These are phyloP conservation scores for Rhyacichthys aspro DNA, from an alignment of 2,797 vertebrate genomes.

Conservation along the genomic window DNA sequence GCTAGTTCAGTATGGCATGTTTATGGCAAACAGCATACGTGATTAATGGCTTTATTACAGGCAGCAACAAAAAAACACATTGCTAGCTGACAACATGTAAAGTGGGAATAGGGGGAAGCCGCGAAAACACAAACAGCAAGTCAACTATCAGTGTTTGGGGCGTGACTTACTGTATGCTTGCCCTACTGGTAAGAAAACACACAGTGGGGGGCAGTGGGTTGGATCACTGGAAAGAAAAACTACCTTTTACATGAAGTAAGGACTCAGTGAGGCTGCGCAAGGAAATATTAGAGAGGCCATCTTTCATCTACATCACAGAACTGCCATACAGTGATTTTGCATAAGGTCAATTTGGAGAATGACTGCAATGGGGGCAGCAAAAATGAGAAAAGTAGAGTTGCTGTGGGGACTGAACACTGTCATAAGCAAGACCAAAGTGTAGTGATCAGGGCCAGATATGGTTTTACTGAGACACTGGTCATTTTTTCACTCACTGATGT, in stretches of 20 bases:
- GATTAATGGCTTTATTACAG: constrained; percentile 70
- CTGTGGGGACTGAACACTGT: background rate
- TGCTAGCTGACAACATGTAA: constrained; percentile 30
- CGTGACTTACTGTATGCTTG: constrained; percentile 9
- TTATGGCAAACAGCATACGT: constrained; percentile 47
- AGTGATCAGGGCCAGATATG: no score
- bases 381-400: constrained; percentile 25
- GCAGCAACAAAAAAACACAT: constrained; percentile 39
- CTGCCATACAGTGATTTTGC: constrained; percentile 24
- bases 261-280: background rate
- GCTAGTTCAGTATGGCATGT: constrained; percentile 32
- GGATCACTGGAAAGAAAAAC: no score
- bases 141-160: background rate
- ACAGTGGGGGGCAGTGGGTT: no score
- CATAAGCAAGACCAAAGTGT: background rate
- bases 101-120: constrained; percentile 13
- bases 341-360: constrained; percentile 14
- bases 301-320: constrained; percentile 36
- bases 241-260: background rate
- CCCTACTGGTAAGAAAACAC: background rate
- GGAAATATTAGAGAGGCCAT: background rate
- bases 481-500: no score
- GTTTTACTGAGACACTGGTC: no score
- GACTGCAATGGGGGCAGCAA: constrained; percentile 51
- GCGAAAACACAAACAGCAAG: background rate